Evolutionary conservation across 2,113 vertebrate genomes (phyloP).

Genomic region (Isichthys henryi): DNA sequence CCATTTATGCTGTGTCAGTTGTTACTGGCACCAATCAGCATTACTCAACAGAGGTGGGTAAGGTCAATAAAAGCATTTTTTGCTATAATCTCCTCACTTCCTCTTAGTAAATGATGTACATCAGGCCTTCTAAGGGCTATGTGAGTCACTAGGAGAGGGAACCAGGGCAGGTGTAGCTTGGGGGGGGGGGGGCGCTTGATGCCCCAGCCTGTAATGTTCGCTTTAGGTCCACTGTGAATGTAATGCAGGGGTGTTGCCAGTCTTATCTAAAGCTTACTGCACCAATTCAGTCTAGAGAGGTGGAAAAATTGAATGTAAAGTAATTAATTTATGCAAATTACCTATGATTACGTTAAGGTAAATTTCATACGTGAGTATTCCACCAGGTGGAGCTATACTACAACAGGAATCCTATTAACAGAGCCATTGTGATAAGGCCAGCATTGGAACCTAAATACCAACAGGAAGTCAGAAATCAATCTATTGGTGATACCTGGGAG

Average conservation of each 20-base stretch:
- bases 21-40: constrained; percentile 68
- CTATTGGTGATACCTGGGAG: background rate
- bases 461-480: background rate
- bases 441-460: background rate
- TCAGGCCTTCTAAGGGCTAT: constrained; percentile 58
- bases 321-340: background rate
- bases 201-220: background rate
- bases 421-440: background rate
- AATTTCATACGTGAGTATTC: constrained; percentile 9
- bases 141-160: constrained; percentile 43
- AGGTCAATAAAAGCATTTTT: constrained; percentile 76
- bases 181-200: background rate
- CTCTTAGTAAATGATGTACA: constrained; percentile 58
- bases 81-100: constrained; percentile 57
- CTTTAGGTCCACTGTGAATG: background rate
- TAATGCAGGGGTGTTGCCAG: background rate
- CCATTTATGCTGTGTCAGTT: constrained; percentile 75
- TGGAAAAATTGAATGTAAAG: background rate
- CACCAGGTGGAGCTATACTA: constrained; percentile 35
- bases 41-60: constrained; percentile 58
- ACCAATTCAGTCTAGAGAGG: background rate
- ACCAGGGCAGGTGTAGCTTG: background rate
- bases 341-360: background rate
- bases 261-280: background rate
- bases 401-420: background rate